These are phyloP conservation scores for Eonycteris spelaea DNA, from an alignment of 2,113 vertebrate species.

Conservation along the genomic window DNA sequence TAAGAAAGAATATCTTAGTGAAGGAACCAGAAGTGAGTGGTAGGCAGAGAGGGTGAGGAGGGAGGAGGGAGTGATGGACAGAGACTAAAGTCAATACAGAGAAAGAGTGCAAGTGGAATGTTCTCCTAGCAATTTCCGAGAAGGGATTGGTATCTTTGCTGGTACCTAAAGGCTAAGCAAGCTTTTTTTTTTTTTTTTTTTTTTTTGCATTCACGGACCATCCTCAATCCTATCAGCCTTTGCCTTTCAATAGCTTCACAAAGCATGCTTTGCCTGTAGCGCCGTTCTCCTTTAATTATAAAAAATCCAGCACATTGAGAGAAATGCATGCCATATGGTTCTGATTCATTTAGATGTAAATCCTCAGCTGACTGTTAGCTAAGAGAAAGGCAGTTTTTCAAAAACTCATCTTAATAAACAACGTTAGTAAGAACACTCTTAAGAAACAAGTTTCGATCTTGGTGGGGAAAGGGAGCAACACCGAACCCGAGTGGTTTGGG, in stretches of 20 bases:
- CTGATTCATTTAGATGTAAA: slow-evolving; percentile 52
- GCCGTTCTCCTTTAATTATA: slow-evolving; percentile 54
- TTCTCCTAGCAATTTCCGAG: background rate
- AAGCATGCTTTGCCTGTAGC: background rate
- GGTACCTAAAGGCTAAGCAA: background rate
- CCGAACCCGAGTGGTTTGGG: background rate
- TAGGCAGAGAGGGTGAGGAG: background rate
- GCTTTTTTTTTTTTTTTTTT: background rate
- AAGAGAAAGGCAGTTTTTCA: slow-evolving; percentile 55
- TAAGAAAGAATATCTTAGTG: background rate
- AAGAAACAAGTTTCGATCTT: slow-evolving; percentile 51
- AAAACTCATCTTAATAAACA: slow-evolving; percentile 39
- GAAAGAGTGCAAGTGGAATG: background rate
- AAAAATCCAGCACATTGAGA: slow-evolving; percentile 13
- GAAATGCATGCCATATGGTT: slow-evolving; percentile 62
- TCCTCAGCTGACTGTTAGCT: slow-evolving; percentile 24
- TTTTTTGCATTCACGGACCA: background rate
- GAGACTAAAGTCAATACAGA: background rate
- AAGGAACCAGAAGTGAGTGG: background rate
- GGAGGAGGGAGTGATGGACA: background rate
- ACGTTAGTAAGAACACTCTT: background rate
- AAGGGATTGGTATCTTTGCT: background rate
- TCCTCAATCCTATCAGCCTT: background rate
- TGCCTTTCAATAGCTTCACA: slow-evolving; percentile 32
- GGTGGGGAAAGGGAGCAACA: background rate